A percentile compares a stretch with the other conserved stretches of the same genome.
Conservation (phyloP, 2,888 invertebrate genomes). For the Julus scanicus region DNA sequence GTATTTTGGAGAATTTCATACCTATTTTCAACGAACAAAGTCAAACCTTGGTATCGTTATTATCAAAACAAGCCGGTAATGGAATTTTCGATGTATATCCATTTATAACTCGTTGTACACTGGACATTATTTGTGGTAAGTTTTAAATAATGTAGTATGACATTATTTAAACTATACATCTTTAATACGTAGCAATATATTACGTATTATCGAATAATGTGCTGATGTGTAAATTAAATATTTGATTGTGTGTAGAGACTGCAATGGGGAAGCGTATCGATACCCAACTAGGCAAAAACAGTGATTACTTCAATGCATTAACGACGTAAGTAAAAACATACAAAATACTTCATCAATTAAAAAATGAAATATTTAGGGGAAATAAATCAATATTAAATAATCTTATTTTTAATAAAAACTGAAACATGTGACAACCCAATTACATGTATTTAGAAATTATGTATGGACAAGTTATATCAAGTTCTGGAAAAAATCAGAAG, state of each 20-base stretch:
- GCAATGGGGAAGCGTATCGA: slow-evolving; percentile 67
- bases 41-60: slow-evolving; percentile 63
- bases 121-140: slow-evolving; percentile 67
- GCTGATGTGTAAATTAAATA: neutral
- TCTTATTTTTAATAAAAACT: too few relatives aligned
- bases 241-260: slow-evolving; percentile 63
- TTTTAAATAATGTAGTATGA: neutral
- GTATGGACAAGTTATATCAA: too few relatives aligned
- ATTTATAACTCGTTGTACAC: slow-evolving; percentile 67
- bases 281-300: slow-evolving; percentile 67
- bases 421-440: too few relatives aligned
- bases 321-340: slow-evolving; percentile 77
- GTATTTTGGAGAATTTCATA: slow-evolving; percentile 69
- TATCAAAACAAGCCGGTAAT: slow-evolving; percentile 61
- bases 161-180: too few relatives aligned
- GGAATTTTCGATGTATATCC: slow-evolving; percentile 66
- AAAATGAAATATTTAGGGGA: too few relatives aligned
- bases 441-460: too few relatives aligned
- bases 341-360: too few relatives aligned
- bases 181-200: too few relatives aligned
- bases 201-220: too few relatives aligned
- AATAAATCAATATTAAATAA: too few relatives aligned
- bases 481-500: too few relatives aligned
- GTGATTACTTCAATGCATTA: slow-evolving; percentile 77
- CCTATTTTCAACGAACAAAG: slow-evolving; percentile 69